Conservation (phyloP, 2,888 invertebrate species). For the Leptinotarsa peninsularis region DNA sequence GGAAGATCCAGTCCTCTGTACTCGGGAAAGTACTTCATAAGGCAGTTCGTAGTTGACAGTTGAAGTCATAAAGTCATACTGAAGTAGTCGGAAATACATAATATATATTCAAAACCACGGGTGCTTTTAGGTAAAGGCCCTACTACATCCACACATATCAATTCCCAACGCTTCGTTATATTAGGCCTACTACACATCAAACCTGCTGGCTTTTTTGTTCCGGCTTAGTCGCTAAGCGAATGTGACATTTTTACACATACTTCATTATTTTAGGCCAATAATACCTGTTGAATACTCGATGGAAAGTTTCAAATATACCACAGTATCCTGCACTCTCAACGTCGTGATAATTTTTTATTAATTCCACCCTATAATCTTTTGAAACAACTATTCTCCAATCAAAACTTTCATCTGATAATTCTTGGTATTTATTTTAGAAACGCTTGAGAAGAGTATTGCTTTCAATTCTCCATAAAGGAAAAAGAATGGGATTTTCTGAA, state of each 20-base stretch:
- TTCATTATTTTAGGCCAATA: conserved; percentile 1
- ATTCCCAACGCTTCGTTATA: background rate
- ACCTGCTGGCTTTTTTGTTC: background rate
- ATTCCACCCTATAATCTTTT: background rate
- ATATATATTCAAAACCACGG: background rate
- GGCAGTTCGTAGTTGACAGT: too few relatives aligned
- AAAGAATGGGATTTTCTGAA: background rate
- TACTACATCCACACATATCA: background rate
- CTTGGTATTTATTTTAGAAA: conserved; percentile 12
- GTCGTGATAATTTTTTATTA: background rate
- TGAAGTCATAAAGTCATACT: background rate
- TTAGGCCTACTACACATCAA: conserved; percentile 3
- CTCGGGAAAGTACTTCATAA: too few relatives aligned
- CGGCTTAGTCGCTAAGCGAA: background rate
- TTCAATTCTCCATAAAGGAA: background rate
- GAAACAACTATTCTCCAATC: conserved; percentile 9
- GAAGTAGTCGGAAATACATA: background rate
- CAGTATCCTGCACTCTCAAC: conserved; percentile 8
- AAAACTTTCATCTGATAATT: background rate
- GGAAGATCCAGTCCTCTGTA: too few relatives aligned
- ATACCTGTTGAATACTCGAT: background rate
- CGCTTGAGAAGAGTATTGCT: background rate
- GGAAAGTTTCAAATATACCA: conserved; percentile 7
- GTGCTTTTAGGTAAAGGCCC: background rate
- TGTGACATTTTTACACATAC: background rate